phyloP scores from a whole-genome alignment of 2,797 vertebrate species.

The Poecilia gillii region DNA sequence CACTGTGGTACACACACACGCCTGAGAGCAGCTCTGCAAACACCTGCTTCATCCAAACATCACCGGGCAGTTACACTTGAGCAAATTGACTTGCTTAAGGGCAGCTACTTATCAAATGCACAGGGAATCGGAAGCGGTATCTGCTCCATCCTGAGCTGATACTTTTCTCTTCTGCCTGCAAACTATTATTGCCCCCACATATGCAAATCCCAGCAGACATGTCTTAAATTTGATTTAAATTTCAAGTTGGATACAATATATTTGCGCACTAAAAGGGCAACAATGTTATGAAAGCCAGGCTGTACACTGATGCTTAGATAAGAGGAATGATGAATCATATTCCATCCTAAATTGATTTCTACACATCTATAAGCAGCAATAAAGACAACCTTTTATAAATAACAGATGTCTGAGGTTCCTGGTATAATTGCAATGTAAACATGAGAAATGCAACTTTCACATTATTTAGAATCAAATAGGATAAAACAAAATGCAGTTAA shows the following conservation, averaged over 20 bases:
- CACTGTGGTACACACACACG: conserved; percentile 28
- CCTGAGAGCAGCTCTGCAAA: conserved; percentile 43
- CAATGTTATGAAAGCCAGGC: neutral
- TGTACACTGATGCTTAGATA: conserved; percentile 5
- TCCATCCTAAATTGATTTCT: neutral
- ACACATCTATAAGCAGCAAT: neutral
- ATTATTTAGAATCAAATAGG: neutral
- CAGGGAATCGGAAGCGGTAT: conserved; percentile 35
- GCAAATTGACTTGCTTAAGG: conserved; percentile 56
- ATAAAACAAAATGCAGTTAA: neutral
- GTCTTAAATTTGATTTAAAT: conserved; percentile 6
- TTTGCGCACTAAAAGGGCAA: neutral
- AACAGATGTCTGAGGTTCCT: neutral
- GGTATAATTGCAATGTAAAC: neutral
- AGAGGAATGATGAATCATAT: neutral
- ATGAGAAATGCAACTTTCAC: neutral
- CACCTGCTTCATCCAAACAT: conserved; percentile 50
- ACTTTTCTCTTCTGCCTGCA: neutral
- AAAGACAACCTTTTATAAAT: neutral
- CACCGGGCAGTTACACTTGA: conserved; percentile 43
- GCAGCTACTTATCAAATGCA: conserved; percentile 41
- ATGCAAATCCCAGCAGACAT: neutral
- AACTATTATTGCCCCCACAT: conserved; percentile 4
- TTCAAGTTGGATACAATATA: neutral
- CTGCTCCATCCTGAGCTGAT: conserved; percentile 3